A percentile compares a stretch with the other conserved stretches of the same genome.
These are phyloP conservation scores for Brachyrhaphis roseni DNA, from an alignment of 2,797 vertebrate species.

Conservation along the genomic window DNA sequence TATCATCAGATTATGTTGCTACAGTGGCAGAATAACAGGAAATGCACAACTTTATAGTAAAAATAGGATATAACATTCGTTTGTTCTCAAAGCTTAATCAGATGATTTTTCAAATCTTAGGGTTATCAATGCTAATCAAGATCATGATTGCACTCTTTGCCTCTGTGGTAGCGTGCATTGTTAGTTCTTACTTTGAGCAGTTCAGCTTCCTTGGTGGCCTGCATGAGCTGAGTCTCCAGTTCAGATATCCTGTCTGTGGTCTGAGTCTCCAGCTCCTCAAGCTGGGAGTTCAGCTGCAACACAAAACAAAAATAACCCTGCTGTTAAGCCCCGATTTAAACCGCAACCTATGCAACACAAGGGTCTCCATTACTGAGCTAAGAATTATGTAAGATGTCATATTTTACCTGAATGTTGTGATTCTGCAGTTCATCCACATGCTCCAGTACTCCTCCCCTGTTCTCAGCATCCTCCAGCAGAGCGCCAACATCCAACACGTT, in stretches of 20 bases:
- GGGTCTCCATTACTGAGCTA: neutral
- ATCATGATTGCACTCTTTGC: neutral
- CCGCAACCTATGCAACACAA: neutral
- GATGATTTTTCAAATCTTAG: neutral
- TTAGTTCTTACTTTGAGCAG: constrained; percentile 80
- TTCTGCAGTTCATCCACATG: constrained; percentile 90
- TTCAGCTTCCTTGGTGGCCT: constrained; percentile 88
- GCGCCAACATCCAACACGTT: constrained; percentile 93
- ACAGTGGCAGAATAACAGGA: neutral
- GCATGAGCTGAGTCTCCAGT: constrained; percentile 93
- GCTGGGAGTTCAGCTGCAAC: constrained; percentile 83
- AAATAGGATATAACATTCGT: neutral
- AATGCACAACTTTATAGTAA: neutral
- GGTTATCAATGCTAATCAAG: neutral
- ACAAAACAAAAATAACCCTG: neutral
- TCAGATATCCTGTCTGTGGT: constrained; percentile 86
- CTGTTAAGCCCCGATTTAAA: neutral
- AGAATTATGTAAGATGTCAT: neutral
- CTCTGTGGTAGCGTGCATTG: neutral
- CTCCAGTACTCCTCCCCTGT: constrained; percentile 88
- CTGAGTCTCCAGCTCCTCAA: constrained; percentile 87
- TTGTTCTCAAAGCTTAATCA: neutral
- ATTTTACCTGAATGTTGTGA: constrained; percentile 79
- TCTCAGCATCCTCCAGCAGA: constrained; percentile 94
- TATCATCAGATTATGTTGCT: neutral